These are phyloP conservation scores for Nephrocerus scutellatus DNA, from an alignment of 2,888 invertebrate species.

Conservation along the genomic window DNA sequence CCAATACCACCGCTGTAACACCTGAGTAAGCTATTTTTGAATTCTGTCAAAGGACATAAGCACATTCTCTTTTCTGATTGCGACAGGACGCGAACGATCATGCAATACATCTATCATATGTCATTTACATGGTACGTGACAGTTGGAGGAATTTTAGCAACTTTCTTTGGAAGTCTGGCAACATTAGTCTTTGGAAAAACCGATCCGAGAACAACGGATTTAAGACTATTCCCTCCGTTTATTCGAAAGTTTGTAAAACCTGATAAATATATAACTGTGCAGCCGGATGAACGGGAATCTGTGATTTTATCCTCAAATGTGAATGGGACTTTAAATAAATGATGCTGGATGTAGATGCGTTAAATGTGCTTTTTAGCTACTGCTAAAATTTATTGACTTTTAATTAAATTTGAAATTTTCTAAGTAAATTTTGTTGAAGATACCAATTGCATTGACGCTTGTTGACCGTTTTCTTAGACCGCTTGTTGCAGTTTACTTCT, in stretches of 20 bases:
- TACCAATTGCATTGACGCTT: no score
- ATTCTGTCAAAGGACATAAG: neutral
- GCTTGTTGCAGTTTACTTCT: no score
- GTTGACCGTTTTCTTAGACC: no score
- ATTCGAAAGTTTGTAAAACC: constrained; percentile 50
- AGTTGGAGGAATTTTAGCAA: constrained; percentile 55
- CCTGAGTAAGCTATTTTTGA: constrained; percentile 12
- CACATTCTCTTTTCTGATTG: constrained; percentile 6
- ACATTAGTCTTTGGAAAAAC: constrained; percentile 52
- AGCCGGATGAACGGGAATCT: constrained; percentile 27
- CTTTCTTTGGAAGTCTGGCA: constrained; percentile 53
- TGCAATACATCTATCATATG: constrained; percentile 50
- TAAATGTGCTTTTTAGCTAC: no score
- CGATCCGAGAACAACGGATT: constrained; percentile 53
- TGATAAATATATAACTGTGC: constrained; percentile 32
- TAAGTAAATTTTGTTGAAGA: no score
- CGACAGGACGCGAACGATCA: constrained; percentile 26
- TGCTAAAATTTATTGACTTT: no score
- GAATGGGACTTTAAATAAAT: constrained; percentile 16
- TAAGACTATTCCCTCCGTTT: constrained; percentile 58
- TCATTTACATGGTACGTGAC: constrained; percentile 67
- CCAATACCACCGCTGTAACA: constrained; percentile 15
- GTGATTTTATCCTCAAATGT: constrained; percentile 25
- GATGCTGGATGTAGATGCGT: no score
- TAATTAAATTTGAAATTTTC: no score